Conservation (phyloP, 37 sponge, comb jelly and placozoan species). For the Trichoplax adhaerens region DNA sequence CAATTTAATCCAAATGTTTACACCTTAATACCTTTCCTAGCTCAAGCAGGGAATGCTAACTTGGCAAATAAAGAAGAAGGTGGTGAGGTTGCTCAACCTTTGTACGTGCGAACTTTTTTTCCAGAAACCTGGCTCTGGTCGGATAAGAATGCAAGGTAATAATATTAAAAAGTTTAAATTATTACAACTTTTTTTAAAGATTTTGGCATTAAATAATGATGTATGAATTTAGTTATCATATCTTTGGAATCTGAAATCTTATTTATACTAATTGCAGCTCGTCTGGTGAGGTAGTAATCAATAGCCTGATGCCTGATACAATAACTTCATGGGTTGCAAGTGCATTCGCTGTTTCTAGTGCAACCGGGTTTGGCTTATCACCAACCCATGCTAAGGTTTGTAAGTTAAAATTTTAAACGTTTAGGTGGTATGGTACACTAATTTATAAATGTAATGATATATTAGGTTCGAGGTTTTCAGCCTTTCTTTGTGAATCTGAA, state of each 20-base stretch:
- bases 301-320: slow-evolving; percentile 5
- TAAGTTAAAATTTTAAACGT: too few species aligned
- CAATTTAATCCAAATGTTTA: too few species aligned
- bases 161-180: background rate
- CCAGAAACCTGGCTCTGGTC: slow-evolving; percentile 17
- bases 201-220: too few species aligned
- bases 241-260: too few species aligned
- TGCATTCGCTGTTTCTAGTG: slow-evolving; percentile 2
- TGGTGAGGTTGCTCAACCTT: slow-evolving; percentile 2
- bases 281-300: background rate
- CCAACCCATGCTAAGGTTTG: slow-evolving; percentile 15
- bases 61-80: background rate
- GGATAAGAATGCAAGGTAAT: background rate
- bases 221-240: too few species aligned
- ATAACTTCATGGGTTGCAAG: slow-evolving; percentile 16
- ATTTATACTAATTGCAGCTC: background rate
- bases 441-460: too few species aligned
- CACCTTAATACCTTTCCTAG: too few species aligned
- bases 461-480: slow-evolving; percentile 7
- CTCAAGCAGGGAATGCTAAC: too few species aligned
- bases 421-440: too few species aligned
- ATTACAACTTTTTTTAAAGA: too few species aligned
- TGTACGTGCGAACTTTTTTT: slow-evolving; percentile 1
- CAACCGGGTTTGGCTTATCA: slow-evolving; percentile 2
- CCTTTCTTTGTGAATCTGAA: slow-evolving; percentile 8